Evolutionary conservation across 1,140 invertebrate species (phyloP).

Genomic region (Drosophila melanica): DNA sequence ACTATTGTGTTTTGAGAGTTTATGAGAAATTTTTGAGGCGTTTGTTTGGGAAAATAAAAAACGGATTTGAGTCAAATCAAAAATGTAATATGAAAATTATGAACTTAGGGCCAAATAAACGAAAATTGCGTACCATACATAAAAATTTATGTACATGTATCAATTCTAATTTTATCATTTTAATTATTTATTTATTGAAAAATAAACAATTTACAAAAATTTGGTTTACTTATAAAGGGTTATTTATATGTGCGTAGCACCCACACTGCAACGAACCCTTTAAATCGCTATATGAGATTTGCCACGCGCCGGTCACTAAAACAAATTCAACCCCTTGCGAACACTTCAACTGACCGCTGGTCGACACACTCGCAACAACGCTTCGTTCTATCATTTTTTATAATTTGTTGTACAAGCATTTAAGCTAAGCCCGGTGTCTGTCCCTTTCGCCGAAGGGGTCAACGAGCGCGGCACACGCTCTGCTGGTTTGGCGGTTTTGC

Average conservation of each 20-base stretch:
- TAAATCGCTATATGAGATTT: neutral
- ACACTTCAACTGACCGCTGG: slow-evolving; percentile 65
- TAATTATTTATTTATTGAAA: too few relatives aligned
- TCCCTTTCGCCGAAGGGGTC: slow-evolving; percentile 39
- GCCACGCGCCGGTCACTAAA: slow-evolving; percentile 28
- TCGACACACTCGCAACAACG: slow-evolving; percentile 20
- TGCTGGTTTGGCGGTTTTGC: slow-evolving; percentile 30
- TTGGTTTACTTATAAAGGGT: neutral
- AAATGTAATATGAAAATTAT: slow-evolving; percentile 32
- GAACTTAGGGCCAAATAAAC: neutral
- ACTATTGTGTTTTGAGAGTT: slow-evolving; percentile 35
- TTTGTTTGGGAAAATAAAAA: slow-evolving; percentile 50
- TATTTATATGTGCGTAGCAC: neutral
- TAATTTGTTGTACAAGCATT: slow-evolving; percentile 36
- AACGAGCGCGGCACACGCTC: slow-evolving; percentile 52
- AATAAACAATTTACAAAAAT: too few relatives aligned
- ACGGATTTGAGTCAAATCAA: slow-evolving; percentile 27
- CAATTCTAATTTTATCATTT: too few relatives aligned
- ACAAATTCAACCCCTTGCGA: slow-evolving; percentile 53
- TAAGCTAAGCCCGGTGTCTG: slow-evolving; percentile 3
- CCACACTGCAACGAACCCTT: slow-evolving; percentile 14
- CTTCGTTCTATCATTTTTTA: slow-evolving; percentile 34
- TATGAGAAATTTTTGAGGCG: slow-evolving; percentile 28
- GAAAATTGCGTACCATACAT: too few relatives aligned
- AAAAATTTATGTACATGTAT: too few relatives aligned